Base-by-base conservation (phyloP, 1,140 invertebrate genomes). In the Drosophila punjabiensis region DNA sequence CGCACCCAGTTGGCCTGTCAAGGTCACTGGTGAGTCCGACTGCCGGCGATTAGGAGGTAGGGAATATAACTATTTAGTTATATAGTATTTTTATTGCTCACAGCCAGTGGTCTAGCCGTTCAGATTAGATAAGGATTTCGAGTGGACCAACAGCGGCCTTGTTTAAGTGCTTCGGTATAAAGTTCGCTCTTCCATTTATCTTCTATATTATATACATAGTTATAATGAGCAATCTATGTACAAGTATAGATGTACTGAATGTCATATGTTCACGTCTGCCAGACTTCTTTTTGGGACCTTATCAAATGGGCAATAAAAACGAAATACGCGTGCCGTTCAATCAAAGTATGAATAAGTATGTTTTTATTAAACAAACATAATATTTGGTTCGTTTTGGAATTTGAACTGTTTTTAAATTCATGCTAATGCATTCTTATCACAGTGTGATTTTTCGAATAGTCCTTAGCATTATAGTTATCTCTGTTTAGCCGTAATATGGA, bases 41-140 rank as follows among this genome's bases (percentile, higher is more conserved):
- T 58, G 30, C 47, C 45, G 24, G 37, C 13, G 24, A 55, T 70
- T 77, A 78, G 45, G 41, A 68, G 45, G 41, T 32, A 24, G 48
- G 16, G 4, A 37, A 45, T 78, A 78, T 24, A 79, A 73, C 77
- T 69, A 70, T 70, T 70, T 52, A 50, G 52, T 62, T 61, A 66
- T 50, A 56, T 32, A 55, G 24, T 53, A 58, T 71, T 62, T 67
- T 61, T 74, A 69, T 68, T 24, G 62, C 33, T 58, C 76, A 24
- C 82, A 58, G 66, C 45, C 62, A 82, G 79, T 87, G 79, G 79
- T 80, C 79, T 82, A 67, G 79, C 64, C 52, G n/a, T 39, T 56
- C 10, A 53, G 84, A 87, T 87, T 63, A 87, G 84, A 87, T 87
- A 69, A 69, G 61, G 62, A 33, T 41, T 70, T 79, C 5, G 11